Evolutionary conservation across 2,113 vertebrate species (phyloP).

Genomic region (Mastomys natalensis): DNA sequence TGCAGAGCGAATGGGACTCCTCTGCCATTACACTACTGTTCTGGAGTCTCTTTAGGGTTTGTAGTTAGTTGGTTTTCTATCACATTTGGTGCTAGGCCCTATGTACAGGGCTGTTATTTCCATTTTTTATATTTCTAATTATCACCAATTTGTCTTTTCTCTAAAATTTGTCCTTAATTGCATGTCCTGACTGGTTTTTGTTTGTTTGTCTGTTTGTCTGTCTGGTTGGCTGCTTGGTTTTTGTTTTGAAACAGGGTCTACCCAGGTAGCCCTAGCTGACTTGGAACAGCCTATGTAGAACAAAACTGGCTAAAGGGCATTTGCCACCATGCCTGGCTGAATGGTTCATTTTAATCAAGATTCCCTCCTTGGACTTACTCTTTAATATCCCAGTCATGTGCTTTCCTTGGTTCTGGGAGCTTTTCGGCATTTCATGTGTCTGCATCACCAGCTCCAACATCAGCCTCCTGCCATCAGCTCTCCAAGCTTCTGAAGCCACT

Average conservation of each 20-base stretch:
- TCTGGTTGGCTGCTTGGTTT: background rate
- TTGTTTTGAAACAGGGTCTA: background rate
- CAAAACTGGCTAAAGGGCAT: background rate
- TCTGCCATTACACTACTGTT: background rate
- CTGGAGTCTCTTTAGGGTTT: background rate
- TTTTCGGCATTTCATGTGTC: background rate
- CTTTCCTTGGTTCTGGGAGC: background rate
- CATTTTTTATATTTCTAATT: background rate
- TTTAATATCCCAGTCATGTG: background rate
- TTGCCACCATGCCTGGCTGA: background rate
- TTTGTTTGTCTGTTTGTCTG: background rate
- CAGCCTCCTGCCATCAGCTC: background rate
- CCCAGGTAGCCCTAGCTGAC: background rate
- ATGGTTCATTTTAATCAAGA: background rate
- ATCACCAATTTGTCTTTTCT: background rate
- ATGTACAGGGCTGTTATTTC: background rate
- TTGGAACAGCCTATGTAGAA: background rate
- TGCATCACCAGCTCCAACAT: rapidly evolving
- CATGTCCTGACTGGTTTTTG: background rate
- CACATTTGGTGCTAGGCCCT: background rate
- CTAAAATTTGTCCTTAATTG: background rate
- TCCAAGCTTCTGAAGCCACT: background rate
- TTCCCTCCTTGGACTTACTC: background rate
- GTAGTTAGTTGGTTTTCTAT: background rate
- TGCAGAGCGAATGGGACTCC: too few relatives aligned